A percentile compares a stretch with the other conserved stretches of the same genome.
Conservation (phyloP, 2,888 invertebrate species). For the Hofmannophila pseudospretella region DNA sequence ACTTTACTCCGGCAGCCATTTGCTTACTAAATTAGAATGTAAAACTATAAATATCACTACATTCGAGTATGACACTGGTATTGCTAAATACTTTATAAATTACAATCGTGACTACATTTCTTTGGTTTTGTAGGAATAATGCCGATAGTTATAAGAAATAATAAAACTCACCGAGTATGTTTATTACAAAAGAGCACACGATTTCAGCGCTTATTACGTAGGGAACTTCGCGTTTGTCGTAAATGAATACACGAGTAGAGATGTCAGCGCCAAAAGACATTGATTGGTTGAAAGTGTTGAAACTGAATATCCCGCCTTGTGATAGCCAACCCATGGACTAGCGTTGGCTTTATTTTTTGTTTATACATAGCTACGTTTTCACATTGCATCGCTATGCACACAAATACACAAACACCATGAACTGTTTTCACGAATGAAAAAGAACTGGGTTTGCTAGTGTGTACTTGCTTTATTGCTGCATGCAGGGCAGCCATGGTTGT, state of each 20-base stretch:
- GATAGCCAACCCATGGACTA: slow-evolving; percentile 48
- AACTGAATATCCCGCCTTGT: slow-evolving; percentile 64
- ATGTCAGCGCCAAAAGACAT: slow-evolving; percentile 45
- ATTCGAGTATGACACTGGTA: slow-evolving; percentile 16
- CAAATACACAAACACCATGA: slow-evolving; percentile 55
- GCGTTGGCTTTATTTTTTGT: slow-evolving; percentile 73
- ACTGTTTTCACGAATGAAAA: slow-evolving; percentile 40
- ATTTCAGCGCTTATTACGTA: slow-evolving; percentile 78
- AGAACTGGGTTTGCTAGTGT: slow-evolving; percentile 17
- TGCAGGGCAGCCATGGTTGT: slow-evolving; percentile 1
- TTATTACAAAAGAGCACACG: slow-evolving; percentile 69
- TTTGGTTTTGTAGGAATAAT: slow-evolving; percentile 17
- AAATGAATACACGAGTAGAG: slow-evolving; percentile 58
- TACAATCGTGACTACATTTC: not conserved
- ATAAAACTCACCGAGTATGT: slow-evolving; percentile 64
- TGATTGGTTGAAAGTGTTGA: slow-evolving; percentile 64
- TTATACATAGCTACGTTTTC: slow-evolving; percentile 53
- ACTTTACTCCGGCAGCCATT: slow-evolving; percentile 75
- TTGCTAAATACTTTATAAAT: slow-evolving; percentile 8
- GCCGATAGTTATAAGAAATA: slow-evolving; percentile 34
- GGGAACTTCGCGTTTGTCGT: slow-evolving; percentile 64
- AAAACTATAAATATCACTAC: slow-evolving; percentile 54
- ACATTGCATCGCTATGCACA: slow-evolving; percentile 50
- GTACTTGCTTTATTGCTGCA: slow-evolving; percentile 16
- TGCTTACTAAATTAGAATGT: slow-evolving; percentile 74